Base-by-base conservation (phyloP, 1,140 invertebrate species). In the Aphis craccivora region DNA sequence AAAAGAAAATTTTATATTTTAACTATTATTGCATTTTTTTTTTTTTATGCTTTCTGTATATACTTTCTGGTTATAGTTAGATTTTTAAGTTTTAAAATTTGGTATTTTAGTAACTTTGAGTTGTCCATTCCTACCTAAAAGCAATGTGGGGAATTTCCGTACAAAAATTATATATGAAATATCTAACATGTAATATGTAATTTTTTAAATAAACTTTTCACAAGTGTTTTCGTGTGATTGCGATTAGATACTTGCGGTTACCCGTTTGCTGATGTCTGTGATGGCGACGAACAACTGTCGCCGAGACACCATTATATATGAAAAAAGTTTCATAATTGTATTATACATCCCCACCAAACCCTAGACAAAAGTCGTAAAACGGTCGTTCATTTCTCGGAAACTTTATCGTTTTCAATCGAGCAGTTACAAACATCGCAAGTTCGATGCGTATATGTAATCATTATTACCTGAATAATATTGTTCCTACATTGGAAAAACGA, bases 321-420 rank as follows among this genome's bases (percentile, higher is more conserved):
- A 76, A 76, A 76, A 76, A 76, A 76, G 60, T 76, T 76, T 76
- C n/a, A 76, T 76, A 76, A 76, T 76, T 76, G 60, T 76, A 76
- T 76, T 76, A 76, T 76, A n/a, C n/a, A n/a, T 76, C 30, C 14
- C 30, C 14, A 18, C 30, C 14, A 1, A 1, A 20, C 14, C 60
- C 60, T 76, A 76, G 60, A 76, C 30, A 14, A 76, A 76, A 76
- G 60, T 76, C 60, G 60, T 83, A 40, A 37, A 35, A 40, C 37
- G 81, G 81, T 25, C 37, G 81, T 83, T 83, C 37, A 14, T 37
- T 81, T 81, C 4, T 37, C 35, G 37, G 7, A 83, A 83, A 83
- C 35, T 35, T 83, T 83, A 8, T 83, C 20, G 6, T 83, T 40
- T 23, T 83, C 37, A 40, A 83, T 40, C 60, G 30, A 4, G 30